phyloP scores from a whole-genome alignment of 2,113 vertebrate genomes.

The Rafetus swinhoei region DNA sequence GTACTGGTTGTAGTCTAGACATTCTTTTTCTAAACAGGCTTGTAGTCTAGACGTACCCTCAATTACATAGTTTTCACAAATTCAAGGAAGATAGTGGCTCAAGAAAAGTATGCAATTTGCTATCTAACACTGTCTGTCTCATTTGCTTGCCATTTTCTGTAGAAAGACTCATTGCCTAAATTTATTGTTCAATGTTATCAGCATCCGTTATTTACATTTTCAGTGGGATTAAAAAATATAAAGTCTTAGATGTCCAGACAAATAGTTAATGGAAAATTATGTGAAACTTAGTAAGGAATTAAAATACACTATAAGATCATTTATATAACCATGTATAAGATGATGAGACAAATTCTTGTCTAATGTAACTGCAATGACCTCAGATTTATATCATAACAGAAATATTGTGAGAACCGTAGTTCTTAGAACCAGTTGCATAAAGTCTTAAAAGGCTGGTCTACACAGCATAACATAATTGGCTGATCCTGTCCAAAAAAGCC shows the following conservation, averaged over 20 bases:
- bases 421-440: conserved; percentile 58
- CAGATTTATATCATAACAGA: conserved; percentile 53
- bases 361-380: conserved; percentile 36
- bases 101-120: background rate
- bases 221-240: background rate
- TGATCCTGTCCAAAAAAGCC: conserved; percentile 50
- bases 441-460: conserved; percentile 27
- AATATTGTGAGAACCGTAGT: conserved; percentile 43
- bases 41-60: too few species aligned
- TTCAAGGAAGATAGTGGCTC: background rate
- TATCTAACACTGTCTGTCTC: background rate
- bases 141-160: background rate
- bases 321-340: conserved; percentile 45
- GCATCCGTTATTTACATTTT: background rate
- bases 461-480: background rate
- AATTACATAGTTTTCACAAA: background rate
- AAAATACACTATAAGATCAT: conserved; percentile 13
- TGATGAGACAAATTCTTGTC: background rate
- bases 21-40: too few species aligned
- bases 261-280: background rate
- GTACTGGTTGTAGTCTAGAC: too few species aligned
- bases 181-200: background rate
- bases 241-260: background rate
- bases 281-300: background rate
- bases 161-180: background rate